Percentiles rank a stretch among this genome's conserved stretches.
Evolutionary conservation across 2,888 invertebrate species (phyloP).

Genomic region (Caenorhabditis sinica): DNA sequence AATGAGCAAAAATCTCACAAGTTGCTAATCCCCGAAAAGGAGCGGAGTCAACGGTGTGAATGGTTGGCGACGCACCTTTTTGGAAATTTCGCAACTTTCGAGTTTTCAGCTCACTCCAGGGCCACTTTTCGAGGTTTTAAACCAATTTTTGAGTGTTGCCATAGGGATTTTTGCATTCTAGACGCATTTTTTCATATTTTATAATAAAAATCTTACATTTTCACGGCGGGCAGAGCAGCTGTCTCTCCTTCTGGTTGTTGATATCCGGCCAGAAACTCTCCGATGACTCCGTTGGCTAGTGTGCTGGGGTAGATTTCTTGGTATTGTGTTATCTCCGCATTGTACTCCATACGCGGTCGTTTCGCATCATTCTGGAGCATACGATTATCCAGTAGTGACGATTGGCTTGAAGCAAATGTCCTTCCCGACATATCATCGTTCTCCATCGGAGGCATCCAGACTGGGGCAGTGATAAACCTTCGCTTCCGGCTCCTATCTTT

Average conservation of each 20-base stretch:
- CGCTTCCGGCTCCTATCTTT: slow-evolving; percentile 64
- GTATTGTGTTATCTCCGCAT: slow-evolving; percentile 7
- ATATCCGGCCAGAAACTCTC: not conserved
- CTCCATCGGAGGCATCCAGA: slow-evolving; percentile 71
- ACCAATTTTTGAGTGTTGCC: too few species aligned
- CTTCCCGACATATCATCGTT: too few species aligned
- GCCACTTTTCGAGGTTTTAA: too few species aligned
- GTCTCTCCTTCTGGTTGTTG: not conserved
- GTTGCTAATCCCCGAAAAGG: too few species aligned
- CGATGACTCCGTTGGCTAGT: slow-evolving; percentile 8
- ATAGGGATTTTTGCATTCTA: too few species aligned
- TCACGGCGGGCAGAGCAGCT: not conserved
- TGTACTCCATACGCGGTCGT: not conserved
- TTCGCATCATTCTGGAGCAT: not conserved
- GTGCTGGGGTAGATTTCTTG: slow-evolving; percentile 19
- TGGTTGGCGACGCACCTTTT: too few species aligned
- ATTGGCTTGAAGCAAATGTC: slow-evolving; percentile 31
- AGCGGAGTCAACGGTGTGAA: too few species aligned
- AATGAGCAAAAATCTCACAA: too few species aligned
- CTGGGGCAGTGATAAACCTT: slow-evolving; percentile 61
- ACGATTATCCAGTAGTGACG: slow-evolving; percentile 23
- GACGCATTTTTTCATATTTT: too few species aligned
- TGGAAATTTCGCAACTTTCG: too few species aligned
- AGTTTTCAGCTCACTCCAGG: too few species aligned
- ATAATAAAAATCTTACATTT: too few species aligned